phyloP scores from a whole-genome alignment of 2,888 invertebrate species.

The Tanytarsus gracilentus region DNA sequence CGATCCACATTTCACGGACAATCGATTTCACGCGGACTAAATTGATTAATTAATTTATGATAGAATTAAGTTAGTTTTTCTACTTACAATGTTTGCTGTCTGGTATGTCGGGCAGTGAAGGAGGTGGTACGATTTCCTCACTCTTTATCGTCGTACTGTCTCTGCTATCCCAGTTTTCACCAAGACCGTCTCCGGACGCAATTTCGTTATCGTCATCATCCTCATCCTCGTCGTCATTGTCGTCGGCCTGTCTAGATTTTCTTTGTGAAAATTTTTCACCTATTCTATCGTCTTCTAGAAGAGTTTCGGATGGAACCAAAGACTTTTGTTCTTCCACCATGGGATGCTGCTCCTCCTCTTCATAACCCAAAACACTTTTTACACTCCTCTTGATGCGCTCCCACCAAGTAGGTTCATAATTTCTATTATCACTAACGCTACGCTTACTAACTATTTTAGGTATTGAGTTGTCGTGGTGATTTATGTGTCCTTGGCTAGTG shows the following conservation, averaged over 20 bases:
- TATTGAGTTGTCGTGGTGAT: not conserved
- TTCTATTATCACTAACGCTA: conserved; percentile 23
- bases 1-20: conserved; percentile 4
- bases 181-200: conserved; percentile 4
- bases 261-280: too few relatives aligned
- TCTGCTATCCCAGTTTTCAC: not conserved
- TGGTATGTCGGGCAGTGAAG: not conserved
- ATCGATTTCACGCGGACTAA: not conserved
- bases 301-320: too few relatives aligned
- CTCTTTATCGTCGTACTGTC: not conserved
- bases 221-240: conserved; percentile 16
- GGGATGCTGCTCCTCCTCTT: not conserved
- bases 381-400: conserved; percentile 14
- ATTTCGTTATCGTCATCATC: conserved; percentile 20
- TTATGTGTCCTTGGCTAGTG: conserved; percentile 8
- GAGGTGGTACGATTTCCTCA: not conserved
- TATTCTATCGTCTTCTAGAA: too few relatives aligned
- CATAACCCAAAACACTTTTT: not conserved
- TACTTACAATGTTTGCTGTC: conserved; percentile 19
- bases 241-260: too few relatives aligned
- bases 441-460: conserved; percentile 27
- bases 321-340: not conserved
- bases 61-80: too few relatives aligned
- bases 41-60: too few relatives aligned
- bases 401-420: conserved; percentile 11